phyloP scores from a whole-genome alignment of 1,140 invertebrate species.

The Homarus americanus region DNA sequence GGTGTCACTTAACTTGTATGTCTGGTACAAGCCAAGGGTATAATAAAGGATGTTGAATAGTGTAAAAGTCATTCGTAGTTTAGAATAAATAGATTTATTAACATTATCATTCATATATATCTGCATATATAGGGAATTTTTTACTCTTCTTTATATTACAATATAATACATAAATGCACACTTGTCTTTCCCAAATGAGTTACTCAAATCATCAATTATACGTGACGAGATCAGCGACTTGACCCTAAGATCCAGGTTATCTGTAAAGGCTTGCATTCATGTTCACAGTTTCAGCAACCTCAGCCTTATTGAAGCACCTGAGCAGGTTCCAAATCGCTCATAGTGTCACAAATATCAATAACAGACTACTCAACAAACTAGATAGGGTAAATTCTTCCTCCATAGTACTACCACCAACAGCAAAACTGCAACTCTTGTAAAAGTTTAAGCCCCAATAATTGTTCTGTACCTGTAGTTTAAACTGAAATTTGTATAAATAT shows the following conservation, averaged over 20 bases:
- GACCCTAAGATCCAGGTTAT: slow-evolving; percentile 5
- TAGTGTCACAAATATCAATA: slow-evolving; percentile 41
- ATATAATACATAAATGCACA: slow-evolving; percentile 71
- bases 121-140: slow-evolving; percentile 70
- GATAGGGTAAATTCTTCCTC: slow-evolving; percentile 8
- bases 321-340: slow-evolving; percentile 10
- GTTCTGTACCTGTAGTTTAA: slow-evolving; percentile 35
- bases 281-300: not conserved
- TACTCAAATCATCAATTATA: slow-evolving; percentile 38
- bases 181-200: slow-evolving; percentile 61
- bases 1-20: too few species aligned
- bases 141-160: slow-evolving; percentile 68
- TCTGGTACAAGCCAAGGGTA: too few species aligned
- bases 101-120: slow-evolving; percentile 71
- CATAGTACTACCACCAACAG: slow-evolving; percentile 21
- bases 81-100: slow-evolving; percentile 72
- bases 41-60: too few species aligned
- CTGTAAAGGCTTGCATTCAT: slow-evolving; percentile 1
- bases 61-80: slow-evolving; percentile 24
- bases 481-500: slow-evolving; percentile 52
- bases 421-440: slow-evolving; percentile 11
- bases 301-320: slow-evolving; percentile 3
- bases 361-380: slow-evolving; percentile 53
- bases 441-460: not conserved
- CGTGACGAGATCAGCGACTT: slow-evolving; percentile 33